Conservation (phyloP, 2,888 invertebrate genomes). For the Parapristionchus giblindavisi region DNA sequence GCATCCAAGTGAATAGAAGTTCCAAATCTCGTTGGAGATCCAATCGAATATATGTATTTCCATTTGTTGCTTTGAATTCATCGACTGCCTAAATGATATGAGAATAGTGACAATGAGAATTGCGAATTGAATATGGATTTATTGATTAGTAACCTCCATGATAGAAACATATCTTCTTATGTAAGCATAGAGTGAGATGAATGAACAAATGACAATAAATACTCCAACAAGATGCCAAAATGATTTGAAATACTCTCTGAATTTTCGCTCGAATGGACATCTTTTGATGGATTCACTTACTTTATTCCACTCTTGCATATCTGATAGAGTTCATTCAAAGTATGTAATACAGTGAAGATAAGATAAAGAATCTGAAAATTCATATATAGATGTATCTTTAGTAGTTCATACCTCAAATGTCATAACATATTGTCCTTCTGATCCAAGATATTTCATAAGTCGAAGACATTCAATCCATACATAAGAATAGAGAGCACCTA, state of each 20-base stretch:
- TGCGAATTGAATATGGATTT: no score
- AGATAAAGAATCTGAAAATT: conserved; percentile 47
- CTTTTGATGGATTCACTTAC: no score
- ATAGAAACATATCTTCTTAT: conserved; percentile 45
- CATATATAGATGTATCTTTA: no score
- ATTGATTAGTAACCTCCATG: conserved; percentile 37
- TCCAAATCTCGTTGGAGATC: conserved; percentile 68
- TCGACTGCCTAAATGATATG: conserved; percentile 62
- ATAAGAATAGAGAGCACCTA: conserved; percentile 43
- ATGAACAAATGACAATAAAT: conserved; percentile 44
- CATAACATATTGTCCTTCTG: conserved; percentile 44
- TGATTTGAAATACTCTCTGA: conserved; percentile 14
- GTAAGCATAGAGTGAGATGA: conserved; percentile 48
- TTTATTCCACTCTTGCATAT: conserved; percentile 1
- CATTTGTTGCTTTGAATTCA: conserved; percentile 71
- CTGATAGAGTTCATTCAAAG: conserved; percentile 45
- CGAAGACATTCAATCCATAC: conserved; percentile 55
- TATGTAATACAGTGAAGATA: conserved; percentile 45
- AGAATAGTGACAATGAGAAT: neutral
- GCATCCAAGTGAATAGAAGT: conserved; percentile 72
- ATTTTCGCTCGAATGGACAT: no score
- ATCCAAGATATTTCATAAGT: conserved; percentile 53
- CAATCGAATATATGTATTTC: conserved; percentile 70
- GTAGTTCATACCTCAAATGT: conserved; percentile 45
- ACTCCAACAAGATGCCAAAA: conserved; percentile 56